Base-by-base conservation (phyloP, 2,888 invertebrate species). In the Camptogramma bilineatum region DNA sequence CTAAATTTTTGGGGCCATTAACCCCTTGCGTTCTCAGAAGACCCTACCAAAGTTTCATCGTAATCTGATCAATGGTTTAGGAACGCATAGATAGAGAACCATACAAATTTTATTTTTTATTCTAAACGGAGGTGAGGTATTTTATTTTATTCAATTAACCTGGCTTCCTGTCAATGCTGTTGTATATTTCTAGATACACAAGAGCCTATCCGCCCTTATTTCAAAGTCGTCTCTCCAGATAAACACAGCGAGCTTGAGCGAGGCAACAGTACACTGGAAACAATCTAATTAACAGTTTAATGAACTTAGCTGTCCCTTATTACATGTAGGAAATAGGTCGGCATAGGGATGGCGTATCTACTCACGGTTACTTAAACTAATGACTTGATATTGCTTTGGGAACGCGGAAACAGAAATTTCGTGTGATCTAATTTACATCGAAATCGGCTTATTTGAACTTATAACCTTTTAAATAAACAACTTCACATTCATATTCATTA, bases 281-380 rank as follows among this genome's bases (percentile, higher is more conserved):
- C 70, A 72, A 77, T 77, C 65, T 76, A 73, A 76, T 79, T 77
- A 60, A 39, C 70, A 76, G 66, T 76, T 76, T 53, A 69, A 73
- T 68, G 59, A 62, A 74, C 69, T 77, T 73, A 73, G 21, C 16
- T 53, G 65, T 51, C 68, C 69, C 62, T 72, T 59, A 66, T 72
- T 24, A 34, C 9, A 52, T 21, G 51, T 21, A 51, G 16, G 10
- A 52, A 53, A 46, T 54, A 39, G 28, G 54, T 24, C 48, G 18
- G 17, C 48, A 17, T 17, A 31, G 4, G 8, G 19, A 24, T 47
- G 21, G 34, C 9, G 16, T 7, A 28, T 28, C 10, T 44, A 53
- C 53, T 53, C 18, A 54, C 21, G 28, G 44, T 24, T 34, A 52
- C 34, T 51, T 31, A 51, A 17, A 28, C 16, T 51, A 51, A 51